Evolutionary conservation across 2,113 vertebrate species (phyloP), one percentile per base, ranked within the genome.

Genomic region (Sinocyclocheilus grahami): DNA sequence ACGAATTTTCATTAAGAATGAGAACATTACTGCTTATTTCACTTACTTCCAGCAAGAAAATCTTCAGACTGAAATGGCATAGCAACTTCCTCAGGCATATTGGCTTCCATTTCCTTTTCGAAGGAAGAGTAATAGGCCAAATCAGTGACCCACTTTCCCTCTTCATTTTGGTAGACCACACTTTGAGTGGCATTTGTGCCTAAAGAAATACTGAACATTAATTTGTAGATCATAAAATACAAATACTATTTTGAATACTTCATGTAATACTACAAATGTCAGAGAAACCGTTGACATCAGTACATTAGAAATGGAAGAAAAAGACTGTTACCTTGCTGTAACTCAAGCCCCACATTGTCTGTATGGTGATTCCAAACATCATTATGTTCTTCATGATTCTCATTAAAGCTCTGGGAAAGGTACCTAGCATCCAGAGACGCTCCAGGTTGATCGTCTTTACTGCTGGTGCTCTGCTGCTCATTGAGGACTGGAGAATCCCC

Each of bases 71-170:
- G 88, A 86, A 94, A 90, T 55, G 92, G 90, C 5, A 79, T 60
- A 53, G 78, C 77, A 24, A 86, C 30, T 27, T 94, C 91, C 76
- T 91, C 87, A 86, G 91, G 86, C 0, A 91, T n/a, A 51, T 93
- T 94, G 79, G 91, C 89, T 85, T 91, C 93, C 86, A 96, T 89
- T 91, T 97, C 95, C 87, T 97, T 95, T 91, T 96, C 93, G 94
- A 99, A 98, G 42, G 97, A 95, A 37, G 96, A 96, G 63, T 97
- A 99, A 91, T 99, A 99, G 0, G 98, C 98, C 89, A 99, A 95
- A 90, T 99, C 97, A 20, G 98, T 99, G 87, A 99, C 98, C 98
- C 98, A 99, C 86, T 93, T 96, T 2, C 97, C 98, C 14, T 99
- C 96, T 92, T 99, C 97, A 88, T 98, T 97, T 93, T 98, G 97